Evolutionary conservation across 2,888 invertebrate genomes (phyloP).

Genomic region (Eupithecia dodoneata): DNA sequence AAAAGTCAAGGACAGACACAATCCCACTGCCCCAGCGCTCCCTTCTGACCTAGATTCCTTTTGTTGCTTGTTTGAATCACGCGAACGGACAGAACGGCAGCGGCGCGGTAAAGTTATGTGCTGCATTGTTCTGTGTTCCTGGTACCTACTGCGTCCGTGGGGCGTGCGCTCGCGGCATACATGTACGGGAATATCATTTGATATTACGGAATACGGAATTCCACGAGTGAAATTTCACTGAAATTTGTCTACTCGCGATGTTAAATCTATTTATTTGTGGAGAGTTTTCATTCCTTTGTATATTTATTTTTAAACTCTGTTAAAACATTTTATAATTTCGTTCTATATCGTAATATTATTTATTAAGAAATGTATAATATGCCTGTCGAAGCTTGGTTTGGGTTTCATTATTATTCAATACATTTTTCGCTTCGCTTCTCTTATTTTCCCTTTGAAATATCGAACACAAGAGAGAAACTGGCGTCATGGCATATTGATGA

Average conservation of each 20-base stretch:
- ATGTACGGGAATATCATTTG: neutral
- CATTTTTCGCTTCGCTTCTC: neutral
- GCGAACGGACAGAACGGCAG: slow-evolving; percentile 13
- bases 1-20: neutral
- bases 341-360: neutral
- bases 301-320: neutral
- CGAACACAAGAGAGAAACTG: slow-evolving; percentile 25
- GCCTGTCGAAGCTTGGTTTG: neutral
- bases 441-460: slow-evolving; percentile 29
- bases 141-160: neutral
- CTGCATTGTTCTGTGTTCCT: slow-evolving; percentile 24
- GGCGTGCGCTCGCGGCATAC: neutral
- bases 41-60: neutral
- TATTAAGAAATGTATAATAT: neutral
- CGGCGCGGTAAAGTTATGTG: slow-evolving; percentile 19
- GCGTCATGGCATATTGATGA: slow-evolving; percentile 38
- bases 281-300: neutral
- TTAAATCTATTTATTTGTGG: neutral
- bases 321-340: neutral
- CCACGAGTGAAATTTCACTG: neutral
- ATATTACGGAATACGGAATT: neutral
- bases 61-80: slow-evolving; percentile 11
- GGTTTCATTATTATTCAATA: neutral
- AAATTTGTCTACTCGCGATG: neutral
- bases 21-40: neutral